Conservation (phyloP, 2,113 vertebrate species). For the Daboia siamensis region DNA sequence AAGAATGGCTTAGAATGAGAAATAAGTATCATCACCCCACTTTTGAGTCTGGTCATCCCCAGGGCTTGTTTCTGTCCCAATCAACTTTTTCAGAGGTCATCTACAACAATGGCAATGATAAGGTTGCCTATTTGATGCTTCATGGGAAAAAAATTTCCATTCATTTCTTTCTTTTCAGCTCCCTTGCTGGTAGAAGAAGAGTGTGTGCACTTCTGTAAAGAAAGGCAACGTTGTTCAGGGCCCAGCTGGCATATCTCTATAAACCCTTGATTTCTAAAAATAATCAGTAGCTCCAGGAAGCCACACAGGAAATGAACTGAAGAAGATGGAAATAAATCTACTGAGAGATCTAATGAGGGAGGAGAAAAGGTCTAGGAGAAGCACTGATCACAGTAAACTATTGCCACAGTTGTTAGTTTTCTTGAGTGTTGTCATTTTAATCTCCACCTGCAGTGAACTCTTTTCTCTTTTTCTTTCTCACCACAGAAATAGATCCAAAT, state of each 20-base stretch:
- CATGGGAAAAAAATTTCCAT: neutral
- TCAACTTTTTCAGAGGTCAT: neutral
- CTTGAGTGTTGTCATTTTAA: conserved; percentile 1
- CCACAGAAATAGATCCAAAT: neutral
- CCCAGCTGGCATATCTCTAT: neutral
- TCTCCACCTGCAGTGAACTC: neutral
- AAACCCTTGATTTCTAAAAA: neutral
- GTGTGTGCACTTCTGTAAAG: neutral
- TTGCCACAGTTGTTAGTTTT: neutral
- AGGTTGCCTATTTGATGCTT: neutral
- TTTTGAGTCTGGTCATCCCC: neutral
- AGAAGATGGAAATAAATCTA: conserved; percentile 5
- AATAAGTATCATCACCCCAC: neutral
- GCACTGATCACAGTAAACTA: neutral
- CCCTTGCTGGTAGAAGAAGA: neutral
- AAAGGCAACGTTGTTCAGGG: neutral
- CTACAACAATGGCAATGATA: neutral
- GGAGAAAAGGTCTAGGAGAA: neutral
- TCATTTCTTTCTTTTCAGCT: neutral
- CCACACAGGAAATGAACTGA: neutral
- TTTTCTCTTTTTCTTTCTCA: neutral
- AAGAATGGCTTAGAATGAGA: neutral
- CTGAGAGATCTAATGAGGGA: neutral
- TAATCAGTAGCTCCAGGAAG: neutral
- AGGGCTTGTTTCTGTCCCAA: neutral